Base-by-base conservation (phyloP, 2,797 vertebrate genomes). In the Hemibagrus guttatus region DNA sequence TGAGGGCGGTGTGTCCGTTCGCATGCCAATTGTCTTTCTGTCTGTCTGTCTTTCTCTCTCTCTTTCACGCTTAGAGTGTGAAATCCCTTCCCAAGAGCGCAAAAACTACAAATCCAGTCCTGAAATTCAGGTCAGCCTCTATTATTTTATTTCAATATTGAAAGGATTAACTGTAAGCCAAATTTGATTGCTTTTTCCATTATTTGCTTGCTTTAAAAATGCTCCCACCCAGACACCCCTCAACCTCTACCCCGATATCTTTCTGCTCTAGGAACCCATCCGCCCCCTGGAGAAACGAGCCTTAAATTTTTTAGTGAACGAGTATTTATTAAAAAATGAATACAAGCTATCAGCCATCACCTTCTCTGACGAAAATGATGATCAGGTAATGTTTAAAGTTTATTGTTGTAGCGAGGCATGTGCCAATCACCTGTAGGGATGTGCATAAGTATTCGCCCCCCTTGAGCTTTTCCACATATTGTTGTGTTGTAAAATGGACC, bases 281-380 rank as follows among this genome's bases (percentile, higher is more conserved):
- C 98, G 97, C 93, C 96, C 97, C 94, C 96, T 99, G 95, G 98
- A 99, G 94, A 99, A 99, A 96, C 97, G 98, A 97, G 98, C 98
- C 94, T 97, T 99, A 95, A 99, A 99, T 95, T 99, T 99, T 95
- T 96, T 99, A 94, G 98, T 99, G 92, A 99, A 99, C 94, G 98
- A 99, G 93, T 99, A 98, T 97, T 97, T 99, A 95, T 96, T 99
- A 94, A 99, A 98, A 95, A 98, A 97, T 92, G 98, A 98, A 91
- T 97, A 97, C 94, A 99, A 99, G 91, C 98, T 99, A 88, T 98
- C 98, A 52, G 96, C 98, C 92, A 99, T 99, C 95, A 99, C 98
- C 9, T 99, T 99, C 96, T 99, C 98, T 74, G 98, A 99, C 96
- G 98, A 99, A 96, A 99, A 98, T 91, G 98, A 98, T 89, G 98